These are phyloP conservation scores for Conger conger DNA, from an alignment of 2,113 vertebrate genomes.

Conservation along the genomic window DNA sequence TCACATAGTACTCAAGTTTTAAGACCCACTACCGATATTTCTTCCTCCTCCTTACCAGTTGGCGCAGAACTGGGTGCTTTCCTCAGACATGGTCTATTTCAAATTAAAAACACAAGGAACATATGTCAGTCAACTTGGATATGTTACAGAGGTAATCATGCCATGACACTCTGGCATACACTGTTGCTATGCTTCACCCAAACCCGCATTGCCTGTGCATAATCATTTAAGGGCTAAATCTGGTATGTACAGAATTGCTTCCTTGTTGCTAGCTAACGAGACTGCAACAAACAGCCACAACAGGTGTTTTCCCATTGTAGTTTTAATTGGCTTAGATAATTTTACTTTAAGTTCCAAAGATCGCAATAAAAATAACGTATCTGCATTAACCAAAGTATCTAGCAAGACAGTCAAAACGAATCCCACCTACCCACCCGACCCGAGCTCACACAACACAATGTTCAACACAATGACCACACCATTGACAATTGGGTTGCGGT, in stretches of 20 bases:
- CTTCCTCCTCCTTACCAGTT: slow-evolving; percentile 62
- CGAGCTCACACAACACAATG: no score
- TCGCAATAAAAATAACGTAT: background rate
- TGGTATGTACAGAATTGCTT: background rate
- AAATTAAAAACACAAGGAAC: background rate
- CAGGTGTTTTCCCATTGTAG: background rate
- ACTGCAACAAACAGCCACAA: slow-evolving; percentile 3
- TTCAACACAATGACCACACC: no score
- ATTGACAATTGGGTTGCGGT: background rate
- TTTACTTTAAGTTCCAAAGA: background rate
- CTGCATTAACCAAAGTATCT: background rate
- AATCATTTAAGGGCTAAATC: background rate
- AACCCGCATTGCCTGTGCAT: background rate
- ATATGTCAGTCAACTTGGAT: background rate
- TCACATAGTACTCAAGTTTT: background rate
- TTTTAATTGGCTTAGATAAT: background rate
- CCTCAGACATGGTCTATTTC: slow-evolving; percentile 64
- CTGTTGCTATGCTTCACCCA: background rate
- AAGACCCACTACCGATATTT: background rate
- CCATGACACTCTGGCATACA: background rate
- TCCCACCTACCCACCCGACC: background rate
- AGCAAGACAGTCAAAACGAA: background rate
- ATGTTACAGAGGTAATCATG: background rate
- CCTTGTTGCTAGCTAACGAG: background rate
- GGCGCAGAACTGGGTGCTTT: slow-evolving; percentile 72